Evolutionary conservation across 2,797 vertebrate genomes (phyloP).

Genomic region (Poeciliopsis paucimaculata): DNA sequence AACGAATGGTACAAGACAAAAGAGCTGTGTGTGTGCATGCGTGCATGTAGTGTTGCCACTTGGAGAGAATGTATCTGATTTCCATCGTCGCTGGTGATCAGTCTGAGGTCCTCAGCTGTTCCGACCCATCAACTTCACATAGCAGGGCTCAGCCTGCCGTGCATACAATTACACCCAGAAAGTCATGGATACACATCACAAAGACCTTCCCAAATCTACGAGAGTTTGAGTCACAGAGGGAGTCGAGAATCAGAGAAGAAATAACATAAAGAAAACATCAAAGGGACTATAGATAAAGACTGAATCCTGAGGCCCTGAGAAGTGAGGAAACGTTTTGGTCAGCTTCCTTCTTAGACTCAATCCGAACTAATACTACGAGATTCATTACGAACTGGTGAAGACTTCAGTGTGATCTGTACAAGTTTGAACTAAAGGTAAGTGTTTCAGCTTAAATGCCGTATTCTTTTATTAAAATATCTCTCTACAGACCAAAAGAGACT

Average conservation of each 20-base stretch:
- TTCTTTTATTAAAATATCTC: conserved; percentile 11
- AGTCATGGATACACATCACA: conserved; percentile 40
- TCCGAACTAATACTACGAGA: conserved; percentile 3
- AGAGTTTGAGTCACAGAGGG: conserved; percentile 3
- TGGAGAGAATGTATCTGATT: conserved; percentile 66
- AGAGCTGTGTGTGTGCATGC: conserved; percentile 13
- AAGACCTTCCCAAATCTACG: conserved; percentile 13
- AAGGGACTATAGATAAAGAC: conserved; percentile 14
- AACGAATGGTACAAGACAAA: conserved; percentile 29
- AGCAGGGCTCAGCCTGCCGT: conserved; percentile 41
- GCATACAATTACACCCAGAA: conserved; percentile 46
- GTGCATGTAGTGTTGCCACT: conserved; percentile 41
- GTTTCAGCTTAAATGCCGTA: neutral
- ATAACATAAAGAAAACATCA: conserved; percentile 33
- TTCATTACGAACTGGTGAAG: conserved; percentile 42
- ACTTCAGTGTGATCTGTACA: conserved; percentile 18
- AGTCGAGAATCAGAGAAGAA: conserved; percentile 42
- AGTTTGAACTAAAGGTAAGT: conserved; percentile 43
- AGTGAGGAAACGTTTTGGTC: conserved; percentile 23
- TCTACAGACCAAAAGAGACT: neutral
- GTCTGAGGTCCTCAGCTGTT: conserved; percentile 77
- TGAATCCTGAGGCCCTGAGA: conserved; percentile 27
- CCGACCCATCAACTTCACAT: conserved; percentile 73
- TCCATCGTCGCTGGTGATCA: conserved; percentile 61
- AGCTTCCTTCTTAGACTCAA: conserved; percentile 22